Conservation (phyloP, 1,140 invertebrate species). For the Drosophila truncata region DNA sequence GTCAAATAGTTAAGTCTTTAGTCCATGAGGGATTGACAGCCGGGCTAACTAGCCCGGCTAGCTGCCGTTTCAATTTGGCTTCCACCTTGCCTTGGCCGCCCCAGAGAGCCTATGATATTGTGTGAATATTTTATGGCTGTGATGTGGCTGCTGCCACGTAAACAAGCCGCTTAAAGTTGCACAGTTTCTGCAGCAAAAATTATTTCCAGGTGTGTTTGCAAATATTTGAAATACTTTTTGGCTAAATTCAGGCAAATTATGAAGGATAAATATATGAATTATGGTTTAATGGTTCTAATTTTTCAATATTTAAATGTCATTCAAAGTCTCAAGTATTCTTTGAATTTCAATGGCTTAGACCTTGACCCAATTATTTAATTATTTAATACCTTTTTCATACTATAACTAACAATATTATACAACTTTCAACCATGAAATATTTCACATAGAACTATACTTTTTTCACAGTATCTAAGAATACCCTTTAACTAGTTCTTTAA, state of each 20-base stretch:
- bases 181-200: conserved; percentile 17
- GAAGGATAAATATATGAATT: neutral
- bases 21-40: conserved; percentile 76
- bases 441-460: neutral
- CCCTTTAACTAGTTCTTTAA: too few species aligned
- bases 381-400: neutral
- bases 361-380: neutral
- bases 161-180: conserved; percentile 68
- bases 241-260: conserved; percentile 28
- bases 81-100: conserved; percentile 45
- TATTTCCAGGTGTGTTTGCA: conserved; percentile 65
- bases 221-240: conserved; percentile 60
- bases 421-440: neutral
- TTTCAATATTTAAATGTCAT: neutral
- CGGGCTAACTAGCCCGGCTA: conserved; percentile 72
- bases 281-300: neutral
- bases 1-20: conserved; percentile 84
- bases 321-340: neutral
- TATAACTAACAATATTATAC: too few species aligned
- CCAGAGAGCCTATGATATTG: conserved; percentile 50
- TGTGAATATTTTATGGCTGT: conserved; percentile 53
- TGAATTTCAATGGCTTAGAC: neutral
- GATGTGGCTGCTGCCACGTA: conserved; percentile 65
- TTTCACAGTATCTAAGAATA: too few species aligned
- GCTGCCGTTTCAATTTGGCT: conserved; percentile 66